Percentiles rank a stretch among this genome's conserved stretches.
Evolutionary conservation across 2,113 vertebrate genomes (phyloP).

Genomic region (Melozone crissalis): DNA sequence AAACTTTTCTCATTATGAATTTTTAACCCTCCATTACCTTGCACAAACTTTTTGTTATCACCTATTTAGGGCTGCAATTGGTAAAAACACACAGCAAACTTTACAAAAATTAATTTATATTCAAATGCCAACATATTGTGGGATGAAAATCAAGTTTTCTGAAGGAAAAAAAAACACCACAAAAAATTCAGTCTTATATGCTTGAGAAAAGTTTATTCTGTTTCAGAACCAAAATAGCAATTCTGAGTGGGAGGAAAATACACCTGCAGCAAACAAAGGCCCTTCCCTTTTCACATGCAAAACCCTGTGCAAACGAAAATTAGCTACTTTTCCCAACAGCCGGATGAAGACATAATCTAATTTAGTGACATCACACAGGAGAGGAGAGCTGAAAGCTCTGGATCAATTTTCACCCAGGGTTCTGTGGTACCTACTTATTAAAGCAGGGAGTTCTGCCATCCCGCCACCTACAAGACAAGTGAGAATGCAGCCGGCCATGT

Average conservation of each 20-base stretch:
- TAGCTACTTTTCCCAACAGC: background rate
- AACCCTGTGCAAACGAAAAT: background rate
- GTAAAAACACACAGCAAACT: background rate
- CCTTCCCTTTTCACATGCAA: background rate
- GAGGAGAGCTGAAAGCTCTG: background rate
- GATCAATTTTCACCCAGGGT: background rate
- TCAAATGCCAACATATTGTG: background rate
- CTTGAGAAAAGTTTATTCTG: background rate
- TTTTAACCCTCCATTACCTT: background rate
- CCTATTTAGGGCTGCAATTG: background rate
- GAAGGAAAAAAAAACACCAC: background rate
- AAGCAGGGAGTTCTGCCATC: background rate
- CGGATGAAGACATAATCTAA: background rate
- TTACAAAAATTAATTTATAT: background rate
- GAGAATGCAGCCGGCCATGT: background rate
- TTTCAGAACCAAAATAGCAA: background rate
- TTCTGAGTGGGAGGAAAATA: background rate
- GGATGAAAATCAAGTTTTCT: background rate
- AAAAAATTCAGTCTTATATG: background rate
- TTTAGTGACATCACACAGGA: background rate
- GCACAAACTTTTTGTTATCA: background rate
- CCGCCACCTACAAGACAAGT: background rate
- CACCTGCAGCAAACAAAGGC: background rate
- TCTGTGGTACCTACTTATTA: background rate
- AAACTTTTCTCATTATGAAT: background rate